These are phyloP conservation scores for Limnephilus lunatus DNA, from an alignment of 2,888 invertebrate species.

Conservation along the genomic window DNA sequence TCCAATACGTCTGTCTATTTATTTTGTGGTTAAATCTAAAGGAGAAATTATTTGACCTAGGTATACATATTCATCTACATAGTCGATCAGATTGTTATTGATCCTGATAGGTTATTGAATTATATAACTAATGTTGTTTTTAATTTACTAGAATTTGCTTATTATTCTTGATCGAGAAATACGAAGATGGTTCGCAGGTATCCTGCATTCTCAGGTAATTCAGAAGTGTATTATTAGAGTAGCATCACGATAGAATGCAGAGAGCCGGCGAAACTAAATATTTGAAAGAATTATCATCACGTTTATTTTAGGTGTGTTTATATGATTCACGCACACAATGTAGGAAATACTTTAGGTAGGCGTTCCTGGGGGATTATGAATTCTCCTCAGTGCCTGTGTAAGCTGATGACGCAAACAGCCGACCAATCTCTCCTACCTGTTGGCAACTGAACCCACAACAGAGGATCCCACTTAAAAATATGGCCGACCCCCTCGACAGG, in stretches of 20 bases:
- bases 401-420: not conserved
- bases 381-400: not conserved
- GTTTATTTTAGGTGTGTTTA: not conserved
- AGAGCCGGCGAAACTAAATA: not conserved
- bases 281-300: not conserved
- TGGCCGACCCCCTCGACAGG: not conserved
- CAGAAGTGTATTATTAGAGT: not conserved
- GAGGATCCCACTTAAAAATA: not conserved
- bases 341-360: not conserved
- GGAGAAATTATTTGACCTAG: no score
- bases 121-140: not conserved
- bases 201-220: not conserved
- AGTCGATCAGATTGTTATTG: no score
- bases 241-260: not conserved
- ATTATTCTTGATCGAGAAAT: not conserved
- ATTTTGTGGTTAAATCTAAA: no score
- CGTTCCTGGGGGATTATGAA: not conserved
- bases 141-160: not conserved
- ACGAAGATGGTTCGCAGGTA: not conserved
- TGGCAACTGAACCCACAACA: not conserved
- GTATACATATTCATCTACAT: no score
- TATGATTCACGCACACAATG: conserved; percentile 2
- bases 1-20: no score
- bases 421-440: not conserved
- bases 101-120: no score